Evolutionary conservation across 2,113 vertebrate genomes (phyloP), one percentile per base, ranked within the genome.

Genomic region (Semicossyphus pulcher): DNA sequence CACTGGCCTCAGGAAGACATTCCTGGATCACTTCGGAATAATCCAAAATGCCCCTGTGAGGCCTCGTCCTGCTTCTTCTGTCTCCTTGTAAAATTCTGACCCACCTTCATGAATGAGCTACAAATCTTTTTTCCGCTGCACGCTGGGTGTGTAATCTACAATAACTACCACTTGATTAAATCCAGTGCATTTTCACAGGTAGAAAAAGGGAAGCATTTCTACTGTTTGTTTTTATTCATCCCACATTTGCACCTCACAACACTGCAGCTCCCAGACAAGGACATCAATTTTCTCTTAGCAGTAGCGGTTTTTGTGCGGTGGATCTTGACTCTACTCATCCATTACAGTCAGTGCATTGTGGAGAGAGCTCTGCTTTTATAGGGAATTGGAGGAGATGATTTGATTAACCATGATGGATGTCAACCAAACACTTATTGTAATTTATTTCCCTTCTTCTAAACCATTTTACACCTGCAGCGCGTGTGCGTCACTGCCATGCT

Each of bases 381-480:
- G 48, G 32, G 36, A 88, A 82, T 89, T 80, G 82, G 52, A 51
- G 28, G 62, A 76, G 70, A 77, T 80, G 72, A 90, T 91, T 89
- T 78, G 76, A 89, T 91, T 82, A 85, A 64, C 56, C 16, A 26
- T 83, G 80, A 86, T 77, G 83, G 77, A 88, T 85, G 80, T 65
- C 82, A 70, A 29, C 66, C 52, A 75, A 72, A 72, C 60, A 77
- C 68, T 68, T 74, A 42, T 65, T 61, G 59, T 79, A 63, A 84
- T 88, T 70, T 80, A 74, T 80, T 65, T 20, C 28, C 23, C 15
- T 57, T 62, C n/a, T 72, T 78, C 36, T 28, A 76, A 85, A 64
- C 28, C 39, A 20, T 72, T 75, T 88, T 73, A 64, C 60, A 79
- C 44, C 41, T 84, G 67, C 58, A 63, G 67, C 76, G 41, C 11